These are phyloP conservation scores for Tachysurus fulvidraco DNA, from an alignment of 2,113 vertebrate species.

Conservation along the genomic window DNA sequence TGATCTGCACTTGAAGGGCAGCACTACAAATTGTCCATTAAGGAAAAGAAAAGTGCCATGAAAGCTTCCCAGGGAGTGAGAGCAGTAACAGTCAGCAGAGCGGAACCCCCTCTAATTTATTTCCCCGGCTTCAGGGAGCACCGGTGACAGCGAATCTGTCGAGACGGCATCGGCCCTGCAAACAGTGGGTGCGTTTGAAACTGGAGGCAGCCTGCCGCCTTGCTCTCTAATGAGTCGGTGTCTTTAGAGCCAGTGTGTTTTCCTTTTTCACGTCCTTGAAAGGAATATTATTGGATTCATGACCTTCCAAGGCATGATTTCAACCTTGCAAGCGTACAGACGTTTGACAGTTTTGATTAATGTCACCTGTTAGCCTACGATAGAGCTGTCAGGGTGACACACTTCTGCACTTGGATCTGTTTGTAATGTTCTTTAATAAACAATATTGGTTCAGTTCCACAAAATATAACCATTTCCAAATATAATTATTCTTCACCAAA, in stretches of 20 bases:
- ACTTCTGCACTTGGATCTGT: neutral
- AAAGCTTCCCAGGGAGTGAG: constrained; percentile 52
- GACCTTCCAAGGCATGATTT: neutral
- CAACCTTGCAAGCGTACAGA: constrained; percentile 8
- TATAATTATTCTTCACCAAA: neutral
- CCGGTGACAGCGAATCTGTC: constrained; percentile 49
- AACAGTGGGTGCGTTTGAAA: constrained; percentile 27
- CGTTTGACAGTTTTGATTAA: constrained; percentile 13
- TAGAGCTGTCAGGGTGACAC: neutral
- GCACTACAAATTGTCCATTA: constrained; percentile 55
- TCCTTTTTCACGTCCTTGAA: neutral
- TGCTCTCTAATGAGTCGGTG: constrained; percentile 14
- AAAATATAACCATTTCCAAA: neutral
- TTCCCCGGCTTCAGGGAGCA: constrained; percentile 37
- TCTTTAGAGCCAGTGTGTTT: neutral
- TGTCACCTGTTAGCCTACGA: neutral
- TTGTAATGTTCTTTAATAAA: neutral
- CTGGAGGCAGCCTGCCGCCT: constrained; percentile 18
- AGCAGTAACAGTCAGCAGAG: constrained; percentile 53
- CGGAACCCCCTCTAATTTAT: constrained; percentile 58
- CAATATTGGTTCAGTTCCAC: neutral
- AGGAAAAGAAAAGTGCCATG: constrained; percentile 50
- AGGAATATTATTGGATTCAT: constrained; percentile 1
- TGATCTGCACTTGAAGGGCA: constrained; percentile 47
- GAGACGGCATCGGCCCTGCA: constrained; percentile 36